Evolutionary conservation across 1,140 invertebrate species (phyloP), one percentile per base, ranked within the genome.

Genomic region (Neomicropteryx cornuta): DNA sequence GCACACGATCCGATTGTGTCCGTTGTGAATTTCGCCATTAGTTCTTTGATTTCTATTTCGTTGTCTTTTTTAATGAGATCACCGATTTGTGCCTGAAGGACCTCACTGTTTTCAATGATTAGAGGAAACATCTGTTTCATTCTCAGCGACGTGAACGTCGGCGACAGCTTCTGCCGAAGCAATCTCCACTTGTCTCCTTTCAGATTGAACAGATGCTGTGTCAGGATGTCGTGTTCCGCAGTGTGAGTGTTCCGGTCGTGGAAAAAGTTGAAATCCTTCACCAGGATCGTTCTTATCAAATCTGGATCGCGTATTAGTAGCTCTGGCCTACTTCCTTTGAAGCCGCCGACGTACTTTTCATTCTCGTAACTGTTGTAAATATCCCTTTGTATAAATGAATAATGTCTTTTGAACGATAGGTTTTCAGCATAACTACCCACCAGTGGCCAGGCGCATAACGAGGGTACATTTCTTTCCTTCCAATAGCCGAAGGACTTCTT

Each of bases 71-170:
- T 39, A 3, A 49, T 41, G 4, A 53, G 20, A 18, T 58, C 49
- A 6, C 60, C 52, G 2, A 69, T 44, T 33, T 62, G 50, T 0
- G 52, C 10, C 21, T 63, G 52, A n/a, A 72, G 53, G 37, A 65
- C 53, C 27, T 69, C 53, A 6, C 61, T 60, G 43, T 66, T 62
- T 2, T 59, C 49, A 4, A 62, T 60, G 24, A 73, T 63, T 6
- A 60, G 60, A 34, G 59, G 52, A 46, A 69, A 73, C 70, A 73
- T 73, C 11, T 51, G 65, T 45, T 71, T 75, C 46, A 81, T 64
- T 52, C 79, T 80, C 3, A 70, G 70, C 0, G 71, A 71, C 18
- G 71, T 79, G 45, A 82, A 82, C 0, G 71, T 71, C 3, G 76
- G 74, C 19, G 73, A 74, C 18, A 80, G 58, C 39, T 78, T 72